phyloP scores from a whole-genome alignment of 2,113 vertebrate species.

The Papio anubis region DNA sequence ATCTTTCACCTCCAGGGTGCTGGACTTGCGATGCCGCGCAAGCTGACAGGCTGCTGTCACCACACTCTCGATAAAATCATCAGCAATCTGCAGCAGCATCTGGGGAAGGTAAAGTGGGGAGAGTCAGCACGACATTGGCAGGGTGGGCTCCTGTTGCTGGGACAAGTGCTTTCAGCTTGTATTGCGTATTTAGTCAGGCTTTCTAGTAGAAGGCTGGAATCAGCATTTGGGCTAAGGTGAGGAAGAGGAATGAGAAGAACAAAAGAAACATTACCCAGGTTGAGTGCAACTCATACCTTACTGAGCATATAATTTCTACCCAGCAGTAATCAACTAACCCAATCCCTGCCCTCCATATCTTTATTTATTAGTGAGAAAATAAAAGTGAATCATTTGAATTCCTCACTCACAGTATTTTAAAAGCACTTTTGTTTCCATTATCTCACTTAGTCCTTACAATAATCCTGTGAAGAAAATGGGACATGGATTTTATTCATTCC shows the following conservation, averaged over 20 bases:
- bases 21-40: conserved; percentile 96
- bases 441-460: neutral
- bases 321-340: neutral
- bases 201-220: neutral
- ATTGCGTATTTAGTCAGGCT: neutral
- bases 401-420: neutral
- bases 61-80: conserved; percentile 99
- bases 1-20: conserved; percentile 97
- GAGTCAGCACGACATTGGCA: neutral
- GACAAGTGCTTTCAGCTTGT: neutral
- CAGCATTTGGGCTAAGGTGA: neutral
- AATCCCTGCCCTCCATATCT: neutral
- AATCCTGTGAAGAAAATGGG: neutral
- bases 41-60: conserved; percentile 98
- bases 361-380: conserved; percentile 37
- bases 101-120: conserved; percentile 65
- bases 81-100: conserved; percentile 98
- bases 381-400: neutral
- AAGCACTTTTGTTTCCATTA: neutral
- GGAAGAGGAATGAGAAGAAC: neutral
- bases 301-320: neutral
- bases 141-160: neutral
- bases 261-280: neutral
- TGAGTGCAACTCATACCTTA: neutral
- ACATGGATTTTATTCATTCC: neutral